These are phyloP conservation scores for Microctenopoma steveboyesi DNA, from an alignment of 2,797 vertebrate genomes.

Conservation along the genomic window DNA sequence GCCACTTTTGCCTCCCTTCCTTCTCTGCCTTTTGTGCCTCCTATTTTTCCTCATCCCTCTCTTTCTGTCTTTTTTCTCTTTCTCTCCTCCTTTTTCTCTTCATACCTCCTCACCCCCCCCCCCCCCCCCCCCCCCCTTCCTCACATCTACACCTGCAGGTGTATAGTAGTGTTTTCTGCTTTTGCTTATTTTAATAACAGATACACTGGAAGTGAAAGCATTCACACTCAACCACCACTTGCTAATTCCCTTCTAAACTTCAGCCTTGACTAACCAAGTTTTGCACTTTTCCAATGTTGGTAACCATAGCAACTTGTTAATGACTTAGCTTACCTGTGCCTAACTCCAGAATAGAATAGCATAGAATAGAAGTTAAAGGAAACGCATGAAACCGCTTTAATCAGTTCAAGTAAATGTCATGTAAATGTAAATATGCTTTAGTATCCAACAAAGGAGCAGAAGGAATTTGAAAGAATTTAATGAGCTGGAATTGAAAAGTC, in stretches of 20 bases:
- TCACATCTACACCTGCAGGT: constrained; percentile 25
- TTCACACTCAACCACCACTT: not conserved
- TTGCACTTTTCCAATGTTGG: constrained; percentile 17
- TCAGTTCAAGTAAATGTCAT: constrained; percentile 7
- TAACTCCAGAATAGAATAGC: constrained; percentile 1
- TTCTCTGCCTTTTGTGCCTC: constrained; percentile 38
- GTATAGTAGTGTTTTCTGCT: constrained; percentile 12
- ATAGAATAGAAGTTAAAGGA: not conserved
- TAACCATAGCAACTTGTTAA: constrained; percentile 42
- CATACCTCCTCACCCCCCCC: constrained; percentile 20
- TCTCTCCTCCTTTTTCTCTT: constrained; percentile 3
- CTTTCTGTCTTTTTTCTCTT: constrained; percentile 5
- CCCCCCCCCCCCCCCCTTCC: constrained; percentile 27
- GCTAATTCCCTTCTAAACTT: constrained; percentile 20
- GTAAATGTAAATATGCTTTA: constrained; percentile 9
- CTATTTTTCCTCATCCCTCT: constrained; percentile 25
- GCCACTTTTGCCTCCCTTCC: constrained; percentile 41
- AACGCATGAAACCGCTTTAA: not conserved
- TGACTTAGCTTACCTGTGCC: constrained; percentile 20
- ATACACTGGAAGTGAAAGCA: constrained; percentile 23
- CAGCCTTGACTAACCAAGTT: constrained; percentile 35
- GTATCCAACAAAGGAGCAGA: constrained; percentile 4
- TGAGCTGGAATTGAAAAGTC: constrained; percentile 22
- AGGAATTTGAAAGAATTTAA: not conserved
- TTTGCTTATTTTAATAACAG: constrained; percentile 22